These are phyloP conservation scores for Fopius arisanus DNA, from an alignment of 1,140 invertebrate species.

Conservation along the genomic window DNA sequence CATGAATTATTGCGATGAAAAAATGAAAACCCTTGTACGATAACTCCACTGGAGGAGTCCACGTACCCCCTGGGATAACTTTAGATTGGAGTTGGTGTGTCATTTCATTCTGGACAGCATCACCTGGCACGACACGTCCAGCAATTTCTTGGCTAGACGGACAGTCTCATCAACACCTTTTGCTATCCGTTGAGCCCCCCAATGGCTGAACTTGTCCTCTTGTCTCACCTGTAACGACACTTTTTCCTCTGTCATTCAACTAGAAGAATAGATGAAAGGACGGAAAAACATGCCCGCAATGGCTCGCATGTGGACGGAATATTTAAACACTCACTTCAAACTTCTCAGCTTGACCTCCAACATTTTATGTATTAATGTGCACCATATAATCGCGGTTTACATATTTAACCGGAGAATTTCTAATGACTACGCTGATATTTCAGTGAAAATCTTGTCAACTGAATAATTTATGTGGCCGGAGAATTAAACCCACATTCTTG, in stretches of 20 bases:
- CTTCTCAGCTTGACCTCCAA: neutral
- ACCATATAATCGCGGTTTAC: too few species aligned
- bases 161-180: conserved; percentile 17
- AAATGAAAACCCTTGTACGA: neutral
- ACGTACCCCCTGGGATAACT: neutral
- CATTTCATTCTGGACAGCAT: neutral
- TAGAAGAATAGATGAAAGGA: neutral
- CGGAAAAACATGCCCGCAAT: neutral
- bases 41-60: neutral
- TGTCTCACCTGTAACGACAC: neutral
- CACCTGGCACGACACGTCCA: conserved; percentile 1
- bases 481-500: too few species aligned
- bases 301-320: neutral
- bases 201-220: neutral
- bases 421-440: too few species aligned
- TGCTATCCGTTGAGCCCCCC: neutral
- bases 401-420: too few species aligned
- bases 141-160: neutral
- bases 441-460: too few species aligned
- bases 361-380: neutral
- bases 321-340: neutral
- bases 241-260: neutral
- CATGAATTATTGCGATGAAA: neutral
- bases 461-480: too few species aligned
- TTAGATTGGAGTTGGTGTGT: conserved; percentile 1